Evolutionary conservation across 35 echinoderm and acorn worm species (phyloP), one percentile per base, ranked within the genome.

Genomic region (Antedon bifida): DNA sequence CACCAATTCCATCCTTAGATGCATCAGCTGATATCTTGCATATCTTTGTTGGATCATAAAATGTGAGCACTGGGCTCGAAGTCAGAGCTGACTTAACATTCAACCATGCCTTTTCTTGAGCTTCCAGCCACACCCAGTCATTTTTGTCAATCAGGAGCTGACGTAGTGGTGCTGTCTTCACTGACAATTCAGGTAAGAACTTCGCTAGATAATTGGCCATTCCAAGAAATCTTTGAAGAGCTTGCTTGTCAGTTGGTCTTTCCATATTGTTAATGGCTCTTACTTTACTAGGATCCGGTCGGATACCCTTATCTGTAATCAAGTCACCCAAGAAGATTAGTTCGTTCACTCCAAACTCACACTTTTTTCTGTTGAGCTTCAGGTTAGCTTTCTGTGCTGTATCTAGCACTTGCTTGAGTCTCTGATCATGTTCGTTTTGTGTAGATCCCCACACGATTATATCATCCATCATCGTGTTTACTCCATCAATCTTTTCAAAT

Each of bases 381-480:
- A 90, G 78, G 31, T 79, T 77, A 28, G 36, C 46, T 75, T 86
- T 78, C 23, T 32, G 17, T n/a, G 76, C 75, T 80, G 46, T 80
- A 44, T 87, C 77, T 5, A 91, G 77, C 7, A 81, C 85, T 84
- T 78, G 21, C 34, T 55, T 31, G 5, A 91, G 85, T 64, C 81
- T 39, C 0, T 80, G 38, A 46, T 91, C 84, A 83, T 91, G 89
- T 39, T 87, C 82, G 5, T 74, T 75, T 80, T 75, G 75, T 19
- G 39, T 77, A 0, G 81, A 86, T 45, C 79, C 88, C 88, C 88
- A 86, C 0, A 90, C 32, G 30, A 86, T 82, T 36, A 90, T 86
- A 42, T 90, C 84, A 46, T 82, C 88, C 78, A 86, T 90, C 11
- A 77, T 81, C 0, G 88, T 90, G 36, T 85, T 79, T 16, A 90